phyloP scores from a whole-genome alignment of 92 coral and sea anemone species.

The Micromussa lordhowensis region DNA sequence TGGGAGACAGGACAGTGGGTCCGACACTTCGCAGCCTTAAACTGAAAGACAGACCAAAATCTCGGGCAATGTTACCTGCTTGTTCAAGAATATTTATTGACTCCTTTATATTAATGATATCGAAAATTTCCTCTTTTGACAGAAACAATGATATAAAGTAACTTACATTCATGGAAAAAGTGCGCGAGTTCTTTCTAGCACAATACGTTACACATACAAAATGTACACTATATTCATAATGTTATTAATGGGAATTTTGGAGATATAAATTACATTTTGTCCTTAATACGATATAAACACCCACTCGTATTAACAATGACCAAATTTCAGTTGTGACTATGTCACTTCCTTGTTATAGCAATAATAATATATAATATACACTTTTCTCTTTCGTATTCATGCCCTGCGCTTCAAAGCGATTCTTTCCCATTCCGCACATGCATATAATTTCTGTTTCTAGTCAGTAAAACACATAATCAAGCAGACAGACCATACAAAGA shows the following conservation, averaged over 20 bases:
- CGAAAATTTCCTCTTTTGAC: not conserved
- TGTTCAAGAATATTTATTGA: not conserved
- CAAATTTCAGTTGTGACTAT: not conserved
- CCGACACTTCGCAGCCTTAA: too few relatives aligned
- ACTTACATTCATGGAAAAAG: slow-evolving; percentile 4
- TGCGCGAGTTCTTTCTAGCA: not conserved
- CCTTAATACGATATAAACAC: slow-evolving; percentile 7
- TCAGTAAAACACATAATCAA: too few relatives aligned
- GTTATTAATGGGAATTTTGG: not conserved
- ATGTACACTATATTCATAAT: slow-evolving; percentile 7
- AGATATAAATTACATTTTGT: not conserved
- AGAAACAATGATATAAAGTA: not conserved
- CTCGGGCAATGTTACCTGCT: not conserved
- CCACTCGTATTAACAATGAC: not conserved
- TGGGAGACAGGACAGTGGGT: not conserved
- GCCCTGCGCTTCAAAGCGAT: not conserved
- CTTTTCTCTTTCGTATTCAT: not conserved
- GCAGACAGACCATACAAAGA: too few relatives aligned
- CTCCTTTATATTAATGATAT: not conserved
- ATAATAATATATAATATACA: not conserved
- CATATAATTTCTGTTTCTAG: not conserved
- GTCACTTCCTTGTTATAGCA: not conserved
- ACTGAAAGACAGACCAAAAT: not conserved
- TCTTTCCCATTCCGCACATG: not conserved
- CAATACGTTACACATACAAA: not conserved